Percentiles rank a stretch among this genome's conserved stretches.
phyloP scores from a whole-genome alignment of 2,113 vertebrate species.

The Psittacula cyanocephala region DNA sequence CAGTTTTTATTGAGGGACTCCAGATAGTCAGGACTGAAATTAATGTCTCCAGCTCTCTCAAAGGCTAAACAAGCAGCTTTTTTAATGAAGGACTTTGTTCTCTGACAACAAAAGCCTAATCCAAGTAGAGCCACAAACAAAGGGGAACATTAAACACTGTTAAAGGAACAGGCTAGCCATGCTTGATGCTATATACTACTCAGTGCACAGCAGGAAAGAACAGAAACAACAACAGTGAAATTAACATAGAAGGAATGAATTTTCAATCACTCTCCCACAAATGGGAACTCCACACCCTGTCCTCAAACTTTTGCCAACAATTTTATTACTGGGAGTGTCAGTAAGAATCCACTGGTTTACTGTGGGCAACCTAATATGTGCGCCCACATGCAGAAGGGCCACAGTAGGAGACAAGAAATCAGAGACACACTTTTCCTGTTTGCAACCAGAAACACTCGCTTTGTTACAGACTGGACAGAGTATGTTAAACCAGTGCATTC shows the following conservation, averaged over 20 bases:
- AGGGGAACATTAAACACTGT: neutral
- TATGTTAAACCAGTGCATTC: neutral
- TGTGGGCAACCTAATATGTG: neutral
- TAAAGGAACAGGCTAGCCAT: neutral
- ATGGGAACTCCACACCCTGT: slow-evolving; percentile 45
- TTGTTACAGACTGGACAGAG: neutral
- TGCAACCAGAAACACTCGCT: neutral
- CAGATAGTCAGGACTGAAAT: neutral
- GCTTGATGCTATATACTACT: neutral
- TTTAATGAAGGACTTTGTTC: neutral
- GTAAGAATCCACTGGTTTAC: neutral
- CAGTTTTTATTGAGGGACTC: neutral
- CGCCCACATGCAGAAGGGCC: neutral
- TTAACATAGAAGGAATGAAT: neutral
- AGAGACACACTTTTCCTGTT: neutral
- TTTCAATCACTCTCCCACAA: slow-evolving; percentile 2
- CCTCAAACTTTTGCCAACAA: slow-evolving; percentile 26
- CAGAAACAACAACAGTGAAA: neutral
- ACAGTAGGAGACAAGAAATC: neutral
- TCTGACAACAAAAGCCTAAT: neutral
- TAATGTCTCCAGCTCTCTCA: neutral
- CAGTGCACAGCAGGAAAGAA: neutral
- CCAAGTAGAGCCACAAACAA: neutral
- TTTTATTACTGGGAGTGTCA: slow-evolving; percentile 56
- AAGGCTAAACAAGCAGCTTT: neutral